Evolutionary conservation across 2,113 vertebrate genomes (phyloP), one percentile per base, ranked within the genome.

Genomic region (Pithys albifrons): DNA sequence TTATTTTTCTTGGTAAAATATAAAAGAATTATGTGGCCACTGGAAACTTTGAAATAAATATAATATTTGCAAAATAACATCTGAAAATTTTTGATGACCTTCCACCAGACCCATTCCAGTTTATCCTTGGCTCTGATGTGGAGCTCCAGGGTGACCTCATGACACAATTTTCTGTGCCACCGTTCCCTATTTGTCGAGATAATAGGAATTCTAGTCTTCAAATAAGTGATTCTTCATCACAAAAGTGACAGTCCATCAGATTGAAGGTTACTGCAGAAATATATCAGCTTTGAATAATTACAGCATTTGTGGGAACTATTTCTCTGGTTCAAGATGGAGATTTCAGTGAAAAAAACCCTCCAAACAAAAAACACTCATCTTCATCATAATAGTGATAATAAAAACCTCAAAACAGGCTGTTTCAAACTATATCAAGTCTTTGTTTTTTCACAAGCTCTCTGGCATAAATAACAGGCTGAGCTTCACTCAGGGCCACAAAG

Each of bases 191-290:
- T 54, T 95, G 59, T 90, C 0, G 24, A 91, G 72, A 71, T 90
- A 88, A 91, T 61, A 75, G 61, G 61, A 94, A 95, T 88, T 71
- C 58, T 65, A 25, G 45, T 69, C 73, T 69, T 45, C 73, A 92
- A 94, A 93, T 74, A 86, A 86, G 84, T 75, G 80, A 87, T 55
- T 94, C 81, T 87, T 79, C 77, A 66, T 65, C 74, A 79, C 61
- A 73, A 93, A 69, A 84, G 41, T 82, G 80, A 57, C 91, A 93
- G 80, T 72, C 87, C 58, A 79, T 87, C 73, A 75, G 43, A 81
- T 2, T 67, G 77, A 87, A 97, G 73, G 57, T 57, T 95, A 72
- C 69, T 52, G 70, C 61, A 89, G 75, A 94, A 81, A 69, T 71
- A 16, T 18, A 72, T 27, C 1, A 1, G 24, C 45, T 75, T 62